Percentiles rank a stretch among this genome's conserved stretches.
These are phyloP conservation scores for Parnassius orleans DNA, from an alignment of 2,888 invertebrate species.

Conservation along the genomic window DNA sequence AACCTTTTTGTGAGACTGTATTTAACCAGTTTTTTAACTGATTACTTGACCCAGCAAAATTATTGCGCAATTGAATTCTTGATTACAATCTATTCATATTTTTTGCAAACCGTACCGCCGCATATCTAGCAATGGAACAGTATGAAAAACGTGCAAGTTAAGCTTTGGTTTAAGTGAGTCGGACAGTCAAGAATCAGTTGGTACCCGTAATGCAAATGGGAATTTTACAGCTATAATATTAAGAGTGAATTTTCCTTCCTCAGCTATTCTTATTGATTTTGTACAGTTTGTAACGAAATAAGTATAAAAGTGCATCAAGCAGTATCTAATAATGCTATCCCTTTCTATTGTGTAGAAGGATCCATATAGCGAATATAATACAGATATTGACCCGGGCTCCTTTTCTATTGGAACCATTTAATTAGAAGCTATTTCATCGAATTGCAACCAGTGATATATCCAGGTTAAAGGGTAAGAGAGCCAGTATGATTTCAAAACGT, in stretches of 20 bases:
- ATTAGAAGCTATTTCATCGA: too few relatives aligned
- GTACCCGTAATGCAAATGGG: not conserved
- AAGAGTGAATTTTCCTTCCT: slow-evolving; percentile 11
- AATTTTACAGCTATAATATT: slow-evolving; percentile 6
- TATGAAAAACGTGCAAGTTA: slow-evolving; percentile 17
- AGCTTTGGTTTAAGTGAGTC: slow-evolving; percentile 16
- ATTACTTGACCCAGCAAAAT: too few relatives aligned
- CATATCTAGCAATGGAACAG: slow-evolving; percentile 37
- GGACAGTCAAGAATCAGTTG: slow-evolving; percentile 17
- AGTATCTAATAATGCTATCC: slow-evolving; percentile 4
- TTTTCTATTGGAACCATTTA: too few relatives aligned
- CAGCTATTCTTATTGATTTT: slow-evolving; percentile 16
- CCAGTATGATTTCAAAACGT: too few relatives aligned
- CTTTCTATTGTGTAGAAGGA: slow-evolving; percentile 2
- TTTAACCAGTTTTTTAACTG: too few relatives aligned
- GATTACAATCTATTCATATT: not conserved
- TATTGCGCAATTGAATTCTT: too few relatives aligned
- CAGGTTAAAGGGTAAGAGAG: too few relatives aligned
- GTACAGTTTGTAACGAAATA: slow-evolving; percentile 6
- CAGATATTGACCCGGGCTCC: too few relatives aligned
- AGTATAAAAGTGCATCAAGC: slow-evolving; percentile 3
- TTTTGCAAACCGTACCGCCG: slow-evolving; percentile 35
- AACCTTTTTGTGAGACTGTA: too few relatives aligned
- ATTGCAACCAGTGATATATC: too few relatives aligned
- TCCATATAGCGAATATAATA: too few relatives aligned